Conservation (phyloP, 2,888 invertebrate genomes). For the Parelbella ahira region DNA sequence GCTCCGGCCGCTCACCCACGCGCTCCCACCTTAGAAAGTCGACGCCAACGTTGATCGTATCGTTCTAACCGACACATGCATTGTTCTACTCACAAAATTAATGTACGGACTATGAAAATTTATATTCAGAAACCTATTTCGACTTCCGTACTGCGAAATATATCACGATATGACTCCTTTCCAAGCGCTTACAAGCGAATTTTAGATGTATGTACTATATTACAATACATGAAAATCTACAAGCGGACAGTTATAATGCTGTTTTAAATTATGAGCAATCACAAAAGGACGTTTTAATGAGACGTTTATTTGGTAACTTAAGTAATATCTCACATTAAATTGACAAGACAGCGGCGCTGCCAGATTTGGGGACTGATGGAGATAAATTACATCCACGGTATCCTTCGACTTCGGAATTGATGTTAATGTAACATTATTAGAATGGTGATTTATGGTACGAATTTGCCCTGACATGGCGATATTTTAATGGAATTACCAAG, state of each 20-base stretch:
- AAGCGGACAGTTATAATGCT: not conserved
- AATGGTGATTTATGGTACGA: conserved; percentile 15
- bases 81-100: conserved; percentile 4
- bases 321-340: conserved; percentile 13
- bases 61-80: not conserved
- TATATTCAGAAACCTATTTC: not conserved
- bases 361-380: conserved; percentile 14
- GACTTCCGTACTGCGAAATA: not conserved
- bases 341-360: conserved; percentile 13
- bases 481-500: conserved; percentile 17
- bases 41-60: not conserved
- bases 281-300: not conserved
- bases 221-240: not conserved
- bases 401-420: conserved; percentile 18
- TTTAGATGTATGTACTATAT: no score
- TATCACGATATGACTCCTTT: not conserved
- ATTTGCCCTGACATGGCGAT: conserved; percentile 7
- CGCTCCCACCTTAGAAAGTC: conserved; percentile 8
- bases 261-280: not conserved
- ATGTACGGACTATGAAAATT: no score
- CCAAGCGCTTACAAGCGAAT: no score
- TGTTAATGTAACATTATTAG: conserved; percentile 20
- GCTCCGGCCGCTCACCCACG: no score
- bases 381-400: conserved; percentile 11
- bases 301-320: conserved; percentile 4